A percentile compares a stretch with the other conserved stretches of the same genome.
phyloP scores from a whole-genome alignment of 1,140 invertebrate species.

The Anastatus disparis region DNA sequence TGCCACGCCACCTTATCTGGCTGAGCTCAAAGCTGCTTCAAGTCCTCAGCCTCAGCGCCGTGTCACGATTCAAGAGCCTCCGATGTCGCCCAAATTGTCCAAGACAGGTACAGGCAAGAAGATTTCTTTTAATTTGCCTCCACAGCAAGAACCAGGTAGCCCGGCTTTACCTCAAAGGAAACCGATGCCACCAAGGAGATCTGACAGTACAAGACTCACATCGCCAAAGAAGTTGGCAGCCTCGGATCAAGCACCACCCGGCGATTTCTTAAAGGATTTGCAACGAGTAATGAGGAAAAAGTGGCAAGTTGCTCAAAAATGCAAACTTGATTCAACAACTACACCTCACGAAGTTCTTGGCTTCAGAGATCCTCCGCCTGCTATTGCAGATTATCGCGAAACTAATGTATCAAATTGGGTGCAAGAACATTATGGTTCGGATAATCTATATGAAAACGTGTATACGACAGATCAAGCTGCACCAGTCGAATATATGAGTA shows the following conservation, averaged over 20 bases:
- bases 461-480: slow-evolving; percentile 64
- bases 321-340: slow-evolving; percentile 83
- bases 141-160: slow-evolving; percentile 65
- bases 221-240: slow-evolving; percentile 81
- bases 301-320: slow-evolving; percentile 93
- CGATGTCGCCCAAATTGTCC: slow-evolving; percentile 62
- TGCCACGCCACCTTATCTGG: slow-evolving; percentile 60
- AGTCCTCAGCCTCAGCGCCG: slow-evolving; percentile 65
- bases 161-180: slow-evolving; percentile 64
- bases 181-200: slow-evolving; percentile 75
- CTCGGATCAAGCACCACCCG: slow-evolving; percentile 79
- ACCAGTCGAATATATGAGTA: slow-evolving; percentile 60
- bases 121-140: slow-evolving; percentile 68
- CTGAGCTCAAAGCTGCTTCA: slow-evolving; percentile 61
- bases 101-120: slow-evolving; percentile 65
- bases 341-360: slow-evolving; percentile 91
- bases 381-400: slow-evolving; percentile 78
- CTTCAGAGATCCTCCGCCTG: slow-evolving; percentile 80
- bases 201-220: slow-evolving; percentile 75
- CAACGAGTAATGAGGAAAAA: slow-evolving; percentile 93
- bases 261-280: slow-evolving; percentile 86
- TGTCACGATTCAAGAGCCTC: slow-evolving; percentile 67
- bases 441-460: slow-evolving; percentile 73
- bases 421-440: slow-evolving; percentile 84
- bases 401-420: slow-evolving; percentile 90